Evolutionary conservation across 2,888 invertebrate genomes (phyloP), one percentile per base, ranked within the genome.

Genomic region (Mechanitis mazaeus): DNA sequence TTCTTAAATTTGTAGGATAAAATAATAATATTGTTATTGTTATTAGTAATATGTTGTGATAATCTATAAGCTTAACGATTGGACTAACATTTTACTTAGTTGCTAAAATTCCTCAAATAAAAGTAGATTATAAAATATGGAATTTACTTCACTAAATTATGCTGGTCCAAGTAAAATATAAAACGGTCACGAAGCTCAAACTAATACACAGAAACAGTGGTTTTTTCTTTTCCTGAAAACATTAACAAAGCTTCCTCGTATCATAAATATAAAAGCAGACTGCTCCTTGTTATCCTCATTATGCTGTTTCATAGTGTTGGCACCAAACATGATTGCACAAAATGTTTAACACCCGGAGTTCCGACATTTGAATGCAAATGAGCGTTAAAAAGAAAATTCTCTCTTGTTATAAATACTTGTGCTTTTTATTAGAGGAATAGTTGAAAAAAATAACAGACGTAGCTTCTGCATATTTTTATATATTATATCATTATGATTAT

Each of bases 311-410:
- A 65, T 64, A 67, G 61, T 63, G 67, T 61, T 63, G 59, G 63
- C 64, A 63, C 61, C 61, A 59, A 67, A 67, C 65, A 65, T 61
- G 67, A 65, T 67, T 65, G 63, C 61, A 63, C 61, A 65, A 63
- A 65, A 65, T 67, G 65, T 63, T 67, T 65, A 64, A 67, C 60
- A 65, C 63, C 60, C 60, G 64, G 60, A 58, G 60, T 60, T 53
- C 62, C 64, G 59, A 62, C 62, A 64, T 67, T 65, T 65, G 59
- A 65, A 67, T 65, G 65, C 67, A 67, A 65, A 67, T 65, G 67
- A 63, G 58, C 47, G 60, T 56, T 63, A 61, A 67, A 66, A 66
- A 58, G 59, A 65, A 64, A 61, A 64, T 63, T 59, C 62, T 60
- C 61, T 66, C 31, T 31, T 7, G 50, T 50, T 31, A 50, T 31